These are phyloP conservation scores for Calameuta filiformis DNA, from an alignment of 2,888 invertebrate genomes.

Conservation along the genomic window DNA sequence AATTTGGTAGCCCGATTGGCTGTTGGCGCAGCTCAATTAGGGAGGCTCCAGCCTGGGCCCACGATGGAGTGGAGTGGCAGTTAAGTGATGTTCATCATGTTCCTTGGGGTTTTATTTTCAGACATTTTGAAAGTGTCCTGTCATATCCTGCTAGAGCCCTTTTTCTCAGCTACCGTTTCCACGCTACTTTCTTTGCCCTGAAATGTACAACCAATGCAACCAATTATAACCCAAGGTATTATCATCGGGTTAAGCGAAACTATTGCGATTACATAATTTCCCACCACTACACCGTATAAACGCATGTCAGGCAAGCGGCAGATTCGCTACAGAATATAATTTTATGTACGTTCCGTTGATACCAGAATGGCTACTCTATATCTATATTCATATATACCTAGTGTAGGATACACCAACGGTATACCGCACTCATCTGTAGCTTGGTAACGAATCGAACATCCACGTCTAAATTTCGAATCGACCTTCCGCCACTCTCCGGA, in stretches of 20 bases:
- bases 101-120: conserved; percentile 32
- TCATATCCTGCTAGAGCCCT: conserved; percentile 47
- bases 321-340: neutral
- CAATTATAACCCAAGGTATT: neutral
- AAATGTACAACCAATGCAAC: neutral
- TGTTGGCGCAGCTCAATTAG: conserved; percentile 48
- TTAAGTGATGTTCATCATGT: conserved; percentile 19
- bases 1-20: conserved; percentile 46
- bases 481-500: neutral
- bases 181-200: neutral
- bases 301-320: neutral
- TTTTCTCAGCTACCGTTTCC: neutral
- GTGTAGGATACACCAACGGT: neutral
- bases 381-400: neutral
- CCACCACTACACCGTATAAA: neutral
- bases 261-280: neutral
- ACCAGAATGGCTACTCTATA: neutral
- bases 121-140: conserved; percentile 45
- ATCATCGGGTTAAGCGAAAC: neutral
- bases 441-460: neutral
- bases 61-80: conserved; percentile 23
- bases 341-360: neutral
- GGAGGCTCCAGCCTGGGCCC: conserved; percentile 16
- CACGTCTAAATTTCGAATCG: neutral
- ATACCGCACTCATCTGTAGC: neutral